Conservation (phyloP, 2,113 vertebrate species). For the Cyanoderma ruficeps region DNA sequence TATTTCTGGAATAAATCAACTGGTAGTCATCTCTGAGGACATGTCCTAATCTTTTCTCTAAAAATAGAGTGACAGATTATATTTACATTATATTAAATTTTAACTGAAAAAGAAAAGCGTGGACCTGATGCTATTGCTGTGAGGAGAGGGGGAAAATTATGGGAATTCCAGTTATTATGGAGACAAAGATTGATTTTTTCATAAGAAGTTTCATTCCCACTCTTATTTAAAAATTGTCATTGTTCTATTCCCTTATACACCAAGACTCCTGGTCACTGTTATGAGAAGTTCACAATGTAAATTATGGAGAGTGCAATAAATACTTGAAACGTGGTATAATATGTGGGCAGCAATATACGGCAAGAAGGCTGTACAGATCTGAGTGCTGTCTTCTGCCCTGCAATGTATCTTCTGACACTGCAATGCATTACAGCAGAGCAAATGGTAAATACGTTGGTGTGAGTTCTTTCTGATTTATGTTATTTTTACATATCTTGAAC, state of each 20-base stretch:
- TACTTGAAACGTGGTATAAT: not conserved
- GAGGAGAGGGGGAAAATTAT: not conserved
- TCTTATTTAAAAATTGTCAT: not conserved
- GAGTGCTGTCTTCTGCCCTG: not conserved
- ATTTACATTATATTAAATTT: not conserved
- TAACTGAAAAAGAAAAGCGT: not conserved
- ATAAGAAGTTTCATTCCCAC: not conserved
- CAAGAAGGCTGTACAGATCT: not conserved
- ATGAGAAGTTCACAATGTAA: not conserved
- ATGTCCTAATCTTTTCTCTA: not conserved
- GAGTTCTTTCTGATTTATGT: not conserved
- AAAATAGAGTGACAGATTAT: slow-evolving; percentile 14
- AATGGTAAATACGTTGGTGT: not conserved
- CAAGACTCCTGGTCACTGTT: not conserved
- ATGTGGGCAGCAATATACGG: not conserved
- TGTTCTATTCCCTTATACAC: not conserved
- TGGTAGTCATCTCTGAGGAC: not conserved
- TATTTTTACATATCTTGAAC: not conserved
- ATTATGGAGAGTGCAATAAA: not conserved
- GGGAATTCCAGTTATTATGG: not conserved
- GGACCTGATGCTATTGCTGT: not conserved
- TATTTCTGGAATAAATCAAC: not conserved
- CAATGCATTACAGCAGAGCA: not conserved
- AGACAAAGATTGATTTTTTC: not conserved
- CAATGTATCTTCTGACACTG: not conserved